Base-by-base conservation (phyloP, 2,888 invertebrate species). In the Euphydryas editha region DNA sequence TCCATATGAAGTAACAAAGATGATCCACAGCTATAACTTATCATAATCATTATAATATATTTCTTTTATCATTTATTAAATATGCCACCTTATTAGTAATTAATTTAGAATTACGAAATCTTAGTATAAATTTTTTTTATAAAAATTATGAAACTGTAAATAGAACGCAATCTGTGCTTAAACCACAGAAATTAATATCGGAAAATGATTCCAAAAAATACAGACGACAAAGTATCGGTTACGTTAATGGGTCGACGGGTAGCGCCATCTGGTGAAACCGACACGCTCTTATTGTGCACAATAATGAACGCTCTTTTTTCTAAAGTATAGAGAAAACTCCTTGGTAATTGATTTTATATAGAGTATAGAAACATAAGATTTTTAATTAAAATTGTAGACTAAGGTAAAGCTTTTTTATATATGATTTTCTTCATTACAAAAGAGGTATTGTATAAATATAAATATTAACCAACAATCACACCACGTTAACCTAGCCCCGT, bases 231-330 rank as follows among this genome's bases (percentile, higher is more conserved):
- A 69, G 73, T 75, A 76, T 77, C 75, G 72, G 72, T 75, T 77
- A 63, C 76, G 42, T 62, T 77, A 78, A 77, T 78, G 78, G 77
- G 63, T 65, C 67, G 59, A 54, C 67, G 68, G 69, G 70, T 68
- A 61, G 59, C 70, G 70, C 72, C 77, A 76, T 73, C 72, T 75
- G 76, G 57, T 62, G 72, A 59, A 68, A 72, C 71, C 68, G 73
- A 76, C 69, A 72, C 71, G 63, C 42, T 51, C 59, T 65, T 55
- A 61, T 59, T 59, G 65, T 55, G 44, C 46, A 54, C 37, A 62
- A 46, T 24, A 46, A 44, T 59, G n/a, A 46, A 46, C 2, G 5
- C 17, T 30, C 24, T 46, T 59, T 18, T 55, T 44, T 10, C n/a
- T 49, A 8, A 24, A 51, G n/a, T 24, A 24, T n/a, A 8, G n/a